Conservation (phyloP, 2,113 vertebrate species). For the Dipodomys stephensi region DNA sequence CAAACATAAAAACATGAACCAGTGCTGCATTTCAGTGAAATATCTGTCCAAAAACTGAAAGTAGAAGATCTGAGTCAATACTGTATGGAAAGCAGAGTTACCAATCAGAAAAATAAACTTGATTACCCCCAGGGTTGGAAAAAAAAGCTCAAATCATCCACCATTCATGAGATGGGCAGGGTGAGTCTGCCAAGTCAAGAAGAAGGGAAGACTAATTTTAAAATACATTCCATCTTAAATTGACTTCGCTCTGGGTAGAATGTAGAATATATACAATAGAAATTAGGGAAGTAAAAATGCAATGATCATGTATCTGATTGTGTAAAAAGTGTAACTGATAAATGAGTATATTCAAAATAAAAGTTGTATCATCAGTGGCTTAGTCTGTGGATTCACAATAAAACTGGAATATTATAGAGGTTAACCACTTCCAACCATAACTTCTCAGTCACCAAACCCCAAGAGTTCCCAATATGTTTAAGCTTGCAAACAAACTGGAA, state of each 20-base stretch:
- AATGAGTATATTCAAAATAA: conserved; percentile 6
- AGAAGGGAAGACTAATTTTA: neutral
- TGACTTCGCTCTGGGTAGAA: neutral
- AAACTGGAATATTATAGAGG: neutral
- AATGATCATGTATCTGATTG: neutral
- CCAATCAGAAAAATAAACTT: neutral
- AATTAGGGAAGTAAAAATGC: neutral
- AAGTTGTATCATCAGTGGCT: neutral
- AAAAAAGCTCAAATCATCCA: neutral
- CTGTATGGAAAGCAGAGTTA: neutral
- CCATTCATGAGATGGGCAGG: neutral
- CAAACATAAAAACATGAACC: neutral
- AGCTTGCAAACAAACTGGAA: neutral
- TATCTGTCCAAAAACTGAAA: neutral
- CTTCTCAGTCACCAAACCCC: neutral
- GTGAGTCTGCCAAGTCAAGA: neutral
- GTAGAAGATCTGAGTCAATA: neutral
- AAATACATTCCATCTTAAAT: conserved; percentile 9
- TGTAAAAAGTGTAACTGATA: neutral
- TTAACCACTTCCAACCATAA: neutral
- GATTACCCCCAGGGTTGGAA: neutral
- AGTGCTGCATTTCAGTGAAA: neutral
- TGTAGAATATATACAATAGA: neutral
- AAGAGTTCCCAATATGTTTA: neutral
- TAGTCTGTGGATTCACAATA: neutral